These are phyloP conservation scores for Lagopus muta DNA, from an alignment of 2,113 vertebrate genomes.

Conservation along the genomic window DNA sequence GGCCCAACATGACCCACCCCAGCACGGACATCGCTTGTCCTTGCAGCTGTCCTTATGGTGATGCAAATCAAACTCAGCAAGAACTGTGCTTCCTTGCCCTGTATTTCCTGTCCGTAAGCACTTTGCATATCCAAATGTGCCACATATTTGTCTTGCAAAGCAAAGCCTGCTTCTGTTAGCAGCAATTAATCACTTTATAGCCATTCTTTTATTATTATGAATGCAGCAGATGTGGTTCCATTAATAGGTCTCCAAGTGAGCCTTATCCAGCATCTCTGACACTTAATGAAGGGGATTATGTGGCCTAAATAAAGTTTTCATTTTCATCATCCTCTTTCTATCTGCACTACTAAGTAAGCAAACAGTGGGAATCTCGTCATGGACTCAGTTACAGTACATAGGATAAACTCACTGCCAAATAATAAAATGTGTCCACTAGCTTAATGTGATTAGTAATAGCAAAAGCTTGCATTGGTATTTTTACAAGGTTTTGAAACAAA, in stretches of 20 bases:
- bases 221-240: constrained; percentile 59
- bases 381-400: constrained; percentile 38
- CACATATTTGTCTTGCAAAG: background rate
- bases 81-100: background rate
- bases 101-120: background rate
- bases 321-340: constrained; percentile 38
- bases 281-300: constrained; percentile 61
- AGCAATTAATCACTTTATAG: constrained; percentile 57
- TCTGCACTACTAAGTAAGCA: constrained; percentile 28
- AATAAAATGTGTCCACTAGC: constrained; percentile 17
- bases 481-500: constrained; percentile 55
- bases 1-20: background rate
- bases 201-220: constrained; percentile 22
- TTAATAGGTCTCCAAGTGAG: constrained; percentile 58
- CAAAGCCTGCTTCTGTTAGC: constrained; percentile 25
- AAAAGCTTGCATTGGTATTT: constrained; percentile 29
- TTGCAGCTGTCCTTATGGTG: background rate
- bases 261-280: constrained; percentile 27
- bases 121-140: background rate
- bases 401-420: constrained; percentile 55
- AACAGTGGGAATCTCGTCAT: constrained; percentile 43
- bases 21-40: background rate
- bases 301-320: constrained; percentile 45
- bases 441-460: constrained; percentile 45
- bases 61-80: background rate